phyloP scores from a whole-genome alignment of 1,140 invertebrate species.

The Triops cancriformis region DNA sequence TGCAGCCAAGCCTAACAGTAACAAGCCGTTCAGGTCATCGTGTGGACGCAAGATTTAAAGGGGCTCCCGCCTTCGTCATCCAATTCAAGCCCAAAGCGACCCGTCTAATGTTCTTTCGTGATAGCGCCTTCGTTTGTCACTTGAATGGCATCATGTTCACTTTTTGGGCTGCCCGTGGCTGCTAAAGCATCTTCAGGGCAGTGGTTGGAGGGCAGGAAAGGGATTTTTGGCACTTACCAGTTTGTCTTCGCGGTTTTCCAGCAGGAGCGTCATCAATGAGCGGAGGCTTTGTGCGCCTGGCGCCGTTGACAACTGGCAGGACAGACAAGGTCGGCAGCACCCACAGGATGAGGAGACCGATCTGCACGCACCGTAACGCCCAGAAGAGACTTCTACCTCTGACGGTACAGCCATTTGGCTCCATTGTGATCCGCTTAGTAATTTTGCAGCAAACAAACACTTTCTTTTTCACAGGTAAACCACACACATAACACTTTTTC shows the following conservation, averaged over 20 bases:
- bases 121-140: neutral
- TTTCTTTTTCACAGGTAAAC: neutral
- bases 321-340: neutral
- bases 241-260: neutral
- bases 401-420: neutral
- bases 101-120: neutral
- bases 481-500: neutral
- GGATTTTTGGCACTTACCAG: neutral
- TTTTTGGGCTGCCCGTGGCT: neutral
- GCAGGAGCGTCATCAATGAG: conserved; percentile 2
- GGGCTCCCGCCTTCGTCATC: no score
- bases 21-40: no score
- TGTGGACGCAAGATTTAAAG: no score
- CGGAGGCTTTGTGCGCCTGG: neutral
- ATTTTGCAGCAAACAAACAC: neutral
- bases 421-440: neutral
- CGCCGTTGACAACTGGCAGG: conserved; percentile 7
- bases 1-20: neutral
- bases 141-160: neutral
- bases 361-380: neutral
- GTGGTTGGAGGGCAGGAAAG: neutral
- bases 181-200: neutral
- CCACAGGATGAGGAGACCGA: neutral
- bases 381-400: neutral
- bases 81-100: neutral